Base-by-base conservation (phyloP, 2,113 vertebrate genomes). In the Columba janthina region DNA sequence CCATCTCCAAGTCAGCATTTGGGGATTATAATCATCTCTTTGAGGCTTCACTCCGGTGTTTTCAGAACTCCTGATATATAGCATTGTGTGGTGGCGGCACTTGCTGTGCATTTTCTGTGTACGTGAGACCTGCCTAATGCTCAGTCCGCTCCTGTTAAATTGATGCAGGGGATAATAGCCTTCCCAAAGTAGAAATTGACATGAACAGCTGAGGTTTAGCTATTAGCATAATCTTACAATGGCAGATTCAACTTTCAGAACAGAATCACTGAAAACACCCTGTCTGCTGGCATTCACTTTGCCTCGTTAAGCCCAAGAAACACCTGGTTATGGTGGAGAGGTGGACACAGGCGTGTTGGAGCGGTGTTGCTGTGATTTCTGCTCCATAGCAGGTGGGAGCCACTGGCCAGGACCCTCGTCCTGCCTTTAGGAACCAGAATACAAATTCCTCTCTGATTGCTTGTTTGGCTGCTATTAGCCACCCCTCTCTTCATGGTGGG, bases 211-310 rank as follows among this genome's bases (percentile, higher is more conserved):
- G 67, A 95, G 29, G 42, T 89, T 96, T 94, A 92, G 80, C 72
- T 94, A 44, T 95, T 95, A 94, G 75, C 20, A 4, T 89, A 42
- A 82, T 88, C 91, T 92, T 91, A 77, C 57, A 94, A 89, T 82
- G 34, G 89, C 77, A 93, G 82, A 91, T 88, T 85, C 85, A 72
- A 82, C 86, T 94, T 94, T 75, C 31, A n/a, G 65, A 94, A 46
- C 69, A 88, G 48, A 91, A 51, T 67, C 54, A 42, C 72, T 88
- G 89, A 48, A 87, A 91, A 76, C 81, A 66, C n/a, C 72, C 65
- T 1, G 10, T 67, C 50, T 79, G 54, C 58, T 11, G 16, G 66
- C 12, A 18, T 85, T 81, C 20, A 17, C 66, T 2, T 5, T 3
- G 25, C n/a, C 34, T 75, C 3, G 1, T 32, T 51, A 70, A 69